phyloP scores from a whole-genome alignment of 2,797 vertebrate genomes.

The Coilia nasus region DNA sequence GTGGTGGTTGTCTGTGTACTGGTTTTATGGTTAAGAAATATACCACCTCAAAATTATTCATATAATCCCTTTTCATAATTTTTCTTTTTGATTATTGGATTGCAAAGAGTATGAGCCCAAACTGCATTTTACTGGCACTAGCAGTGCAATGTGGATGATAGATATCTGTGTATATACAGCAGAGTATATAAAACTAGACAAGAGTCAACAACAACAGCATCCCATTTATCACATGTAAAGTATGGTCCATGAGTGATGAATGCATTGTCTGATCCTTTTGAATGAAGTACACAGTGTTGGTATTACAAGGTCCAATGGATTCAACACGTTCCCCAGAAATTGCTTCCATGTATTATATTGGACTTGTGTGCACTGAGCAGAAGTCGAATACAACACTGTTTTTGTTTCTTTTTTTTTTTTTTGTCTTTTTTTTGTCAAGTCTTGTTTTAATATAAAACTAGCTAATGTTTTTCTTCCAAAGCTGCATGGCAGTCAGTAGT shows the following conservation, averaged over 20 bases:
- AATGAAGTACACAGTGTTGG: not conserved
- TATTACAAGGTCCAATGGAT: not conserved
- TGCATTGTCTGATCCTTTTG: not conserved
- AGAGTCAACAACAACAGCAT: not conserved
- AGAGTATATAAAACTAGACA: not conserved
- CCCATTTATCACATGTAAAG: not conserved
- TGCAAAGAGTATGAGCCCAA: not conserved
- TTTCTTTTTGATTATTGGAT: not conserved
- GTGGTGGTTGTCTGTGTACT: too few species aligned
- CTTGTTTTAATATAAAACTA: not conserved
- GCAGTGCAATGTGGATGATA: not conserved
- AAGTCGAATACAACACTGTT: not conserved
- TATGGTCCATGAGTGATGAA: not conserved
- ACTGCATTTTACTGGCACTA: not conserved
- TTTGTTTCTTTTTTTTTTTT: too few species aligned
- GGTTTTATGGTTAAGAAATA: too few species aligned
- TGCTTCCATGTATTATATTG: not conserved
- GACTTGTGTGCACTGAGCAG: not conserved
- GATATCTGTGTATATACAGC: not conserved
- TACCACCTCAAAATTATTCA: too few species aligned
- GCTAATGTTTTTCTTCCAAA: not conserved
- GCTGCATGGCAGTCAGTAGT: not conserved
- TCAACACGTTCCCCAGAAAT: not conserved
- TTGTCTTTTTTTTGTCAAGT: not conserved
- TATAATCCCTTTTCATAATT: too few species aligned